A percentile compares a stretch with the other conserved stretches of the same genome.
These are phyloP conservation scores for Caretta caretta DNA, from an alignment of 2,113 vertebrate genomes.

Conservation along the genomic window DNA sequence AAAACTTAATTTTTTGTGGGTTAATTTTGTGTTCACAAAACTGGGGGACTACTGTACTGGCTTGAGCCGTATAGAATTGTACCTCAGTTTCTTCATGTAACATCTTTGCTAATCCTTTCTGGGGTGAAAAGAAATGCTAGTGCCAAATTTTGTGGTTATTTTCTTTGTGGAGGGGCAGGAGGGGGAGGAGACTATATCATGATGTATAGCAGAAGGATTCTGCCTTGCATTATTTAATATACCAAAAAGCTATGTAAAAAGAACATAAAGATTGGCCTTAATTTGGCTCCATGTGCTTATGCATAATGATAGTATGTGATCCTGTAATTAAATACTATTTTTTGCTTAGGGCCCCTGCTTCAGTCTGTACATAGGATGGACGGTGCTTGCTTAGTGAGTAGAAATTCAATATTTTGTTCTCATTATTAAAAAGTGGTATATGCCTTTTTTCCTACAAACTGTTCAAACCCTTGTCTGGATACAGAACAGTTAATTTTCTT, in stretches of 20 bases:
- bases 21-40: neutral
- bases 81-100: neutral
- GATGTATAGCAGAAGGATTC: fast-evolving
- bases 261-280: neutral
- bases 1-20: neutral
- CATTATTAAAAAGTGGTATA: neutral
- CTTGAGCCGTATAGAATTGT: too few species aligned
- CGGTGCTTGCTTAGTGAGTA: neutral
- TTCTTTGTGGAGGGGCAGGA: neutral
- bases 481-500: too few species aligned
- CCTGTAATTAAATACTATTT: too few species aligned
- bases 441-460: neutral
- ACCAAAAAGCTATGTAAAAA: neutral
- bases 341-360: neutral
- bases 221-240: fast-evolving
- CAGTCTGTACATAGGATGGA: neutral
- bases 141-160: fast-evolving
- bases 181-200: neutral
- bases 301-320: neutral
- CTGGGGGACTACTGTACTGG: neutral
- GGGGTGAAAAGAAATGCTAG: neutral
- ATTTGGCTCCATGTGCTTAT: neutral
- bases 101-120: neutral
- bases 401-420: neutral
- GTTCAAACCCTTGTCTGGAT: too few species aligned